These are phyloP conservation scores for Sardina pilchardus DNA, from an alignment of 2,113 vertebrate genomes.

Conservation along the genomic window DNA sequence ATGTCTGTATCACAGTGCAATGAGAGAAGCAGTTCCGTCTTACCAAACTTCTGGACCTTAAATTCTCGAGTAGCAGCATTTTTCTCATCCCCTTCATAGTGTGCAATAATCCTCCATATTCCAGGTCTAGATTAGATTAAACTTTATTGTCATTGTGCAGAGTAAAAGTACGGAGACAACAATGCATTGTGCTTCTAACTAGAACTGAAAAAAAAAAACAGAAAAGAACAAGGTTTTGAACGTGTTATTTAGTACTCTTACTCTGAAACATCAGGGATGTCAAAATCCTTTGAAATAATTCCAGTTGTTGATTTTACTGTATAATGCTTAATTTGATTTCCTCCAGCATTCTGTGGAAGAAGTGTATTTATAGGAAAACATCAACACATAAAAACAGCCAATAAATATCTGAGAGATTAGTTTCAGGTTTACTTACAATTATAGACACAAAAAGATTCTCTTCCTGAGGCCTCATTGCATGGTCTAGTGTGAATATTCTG, in stretches of 20 bases:
- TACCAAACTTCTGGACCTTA: constrained; percentile 82
- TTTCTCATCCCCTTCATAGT: constrained; percentile 59
- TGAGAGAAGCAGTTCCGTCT: constrained; percentile 26
- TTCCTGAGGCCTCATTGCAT: constrained; percentile 58
- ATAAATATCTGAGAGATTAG: background rate
- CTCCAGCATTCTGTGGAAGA: constrained; percentile 72
- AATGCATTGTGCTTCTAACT: no score
- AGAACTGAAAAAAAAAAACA: background rate
- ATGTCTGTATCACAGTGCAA: background rate
- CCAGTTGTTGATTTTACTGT: constrained; percentile 16
- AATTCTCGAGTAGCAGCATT: constrained; percentile 71
- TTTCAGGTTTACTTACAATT: constrained; percentile 56
- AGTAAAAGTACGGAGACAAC: no score
- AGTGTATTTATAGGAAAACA: background rate
- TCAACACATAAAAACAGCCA: background rate
- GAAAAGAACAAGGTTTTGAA: no score
- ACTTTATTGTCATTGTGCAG: no score
- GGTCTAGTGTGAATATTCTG: constrained; percentile 73
- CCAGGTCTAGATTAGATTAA: constrained; percentile 66
- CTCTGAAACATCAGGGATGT: constrained; percentile 77
- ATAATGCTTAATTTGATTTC: constrained; percentile 61
- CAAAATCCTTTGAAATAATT: constrained; percentile 53
- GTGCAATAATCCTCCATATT: constrained; percentile 77
- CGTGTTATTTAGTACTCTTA: constrained; percentile 39
- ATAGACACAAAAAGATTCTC: constrained; percentile 43